phyloP scores from a whole-genome alignment of 2,888 invertebrate genomes.

The Melipona bicolor region DNA sequence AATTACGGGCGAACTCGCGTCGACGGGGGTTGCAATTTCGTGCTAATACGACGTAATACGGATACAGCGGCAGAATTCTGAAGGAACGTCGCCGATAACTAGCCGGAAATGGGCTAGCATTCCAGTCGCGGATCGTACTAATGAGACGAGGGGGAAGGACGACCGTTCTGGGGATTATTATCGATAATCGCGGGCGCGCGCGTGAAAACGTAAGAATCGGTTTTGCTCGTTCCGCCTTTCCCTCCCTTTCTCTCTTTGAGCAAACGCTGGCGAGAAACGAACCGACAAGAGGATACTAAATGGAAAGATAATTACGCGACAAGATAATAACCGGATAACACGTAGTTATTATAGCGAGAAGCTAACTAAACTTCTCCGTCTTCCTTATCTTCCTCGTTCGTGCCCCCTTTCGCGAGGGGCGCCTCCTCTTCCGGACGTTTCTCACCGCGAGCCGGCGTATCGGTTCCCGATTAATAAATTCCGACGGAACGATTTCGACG shows the following conservation, averaged over 20 bases:
- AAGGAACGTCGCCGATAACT: constrained; percentile 48
- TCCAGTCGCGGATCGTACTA: constrained; percentile 36
- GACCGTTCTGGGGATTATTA: constrained; percentile 34
- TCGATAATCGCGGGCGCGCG: constrained; percentile 39
- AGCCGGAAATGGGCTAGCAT: constrained; percentile 38
- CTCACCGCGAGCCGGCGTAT: neutral
- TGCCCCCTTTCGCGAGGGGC: neutral
- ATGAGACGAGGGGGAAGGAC: constrained; percentile 21
- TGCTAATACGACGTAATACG: constrained; percentile 42
- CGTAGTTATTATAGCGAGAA: neutral
- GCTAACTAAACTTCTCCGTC: constrained; percentile 18
- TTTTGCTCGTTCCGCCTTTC: neutral
- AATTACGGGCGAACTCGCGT: constrained; percentile 38
- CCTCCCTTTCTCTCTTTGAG: neutral
- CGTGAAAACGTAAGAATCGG: constrained; percentile 35
- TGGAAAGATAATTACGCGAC: constrained; percentile 3
- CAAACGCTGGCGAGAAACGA: constrained; percentile 9
- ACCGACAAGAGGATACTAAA: neutral
- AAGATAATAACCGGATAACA: neutral
- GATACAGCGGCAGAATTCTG: constrained; percentile 14
- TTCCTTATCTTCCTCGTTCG: neutral
- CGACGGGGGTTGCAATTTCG: constrained; percentile 49
- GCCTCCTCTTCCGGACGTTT: neutral
- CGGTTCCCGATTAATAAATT: constrained; percentile 21
- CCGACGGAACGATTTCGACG: neutral